Evolutionary conservation across 2,797 vertebrate genomes (phyloP).

Genomic region (Sebastes kiyomatsui): DNA sequence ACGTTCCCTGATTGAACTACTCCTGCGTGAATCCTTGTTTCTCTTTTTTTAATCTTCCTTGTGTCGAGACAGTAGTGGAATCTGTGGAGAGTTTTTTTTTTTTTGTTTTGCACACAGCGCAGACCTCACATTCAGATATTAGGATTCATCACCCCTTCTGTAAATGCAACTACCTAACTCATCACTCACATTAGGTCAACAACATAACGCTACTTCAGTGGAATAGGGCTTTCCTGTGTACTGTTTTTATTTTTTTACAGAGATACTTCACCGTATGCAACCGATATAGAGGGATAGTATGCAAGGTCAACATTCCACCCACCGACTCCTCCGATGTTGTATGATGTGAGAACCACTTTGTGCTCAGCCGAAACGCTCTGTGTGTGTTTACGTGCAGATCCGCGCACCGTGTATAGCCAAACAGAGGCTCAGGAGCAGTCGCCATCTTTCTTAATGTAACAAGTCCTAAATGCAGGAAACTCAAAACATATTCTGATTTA

Average conservation of each 20-base stretch:
- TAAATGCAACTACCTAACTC: conserved; percentile 2
- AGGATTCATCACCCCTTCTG: not conserved
- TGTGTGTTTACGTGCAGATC: conserved; percentile 15
- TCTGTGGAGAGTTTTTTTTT: not conserved
- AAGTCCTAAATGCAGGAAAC: not conserved
- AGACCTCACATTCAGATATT: not conserved
- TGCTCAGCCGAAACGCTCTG: conserved; percentile 52
- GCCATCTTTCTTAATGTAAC: not conserved
- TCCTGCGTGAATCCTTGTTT: not conserved
- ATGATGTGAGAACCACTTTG: conserved; percentile 69
- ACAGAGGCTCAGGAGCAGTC: conserved; percentile 58
- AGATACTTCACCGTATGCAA: conserved; percentile 52
- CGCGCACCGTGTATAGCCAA: conserved; percentile 29
- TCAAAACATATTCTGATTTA: conserved; percentile 1
- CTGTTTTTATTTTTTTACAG: conserved; percentile 41
- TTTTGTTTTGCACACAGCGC: not conserved
- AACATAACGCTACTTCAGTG: conserved; percentile 2
- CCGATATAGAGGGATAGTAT: conserved; percentile 39
- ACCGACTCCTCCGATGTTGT: conserved; percentile 50
- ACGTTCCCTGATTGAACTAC: not conserved
- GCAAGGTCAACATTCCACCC: conserved; percentile 69
- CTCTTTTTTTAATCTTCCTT: not conserved
- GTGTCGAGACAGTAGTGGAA: not conserved
- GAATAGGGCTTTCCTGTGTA: conserved; percentile 73
- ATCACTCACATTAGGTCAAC: not conserved